Base-by-base conservation (phyloP, 1,140 invertebrate species). In the Aphidius gifuensis region DNA sequence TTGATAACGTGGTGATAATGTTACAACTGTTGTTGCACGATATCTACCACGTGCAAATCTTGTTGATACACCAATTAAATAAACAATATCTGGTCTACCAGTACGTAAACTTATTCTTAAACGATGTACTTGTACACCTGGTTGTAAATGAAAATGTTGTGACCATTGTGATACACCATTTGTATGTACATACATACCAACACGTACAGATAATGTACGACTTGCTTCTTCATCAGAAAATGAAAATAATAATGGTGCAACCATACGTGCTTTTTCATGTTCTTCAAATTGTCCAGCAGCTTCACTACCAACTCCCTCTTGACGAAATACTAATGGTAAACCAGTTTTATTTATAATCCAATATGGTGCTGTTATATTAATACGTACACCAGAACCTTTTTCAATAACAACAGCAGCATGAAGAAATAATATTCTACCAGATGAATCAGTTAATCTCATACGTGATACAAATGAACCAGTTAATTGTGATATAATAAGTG, bases 271-370 rank as follows among this genome's bases (percentile, higher is more conserved):
- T 54, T 90, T 84, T 82, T 99, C 97, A 73, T 99, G 93, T 76
- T 99, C 96, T 58, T 90, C 89, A 76, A 92, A 94, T 81, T 99
- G 97, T 8, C 96, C 97, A 4, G 96, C 92, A 56, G 92, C 88
- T 71, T 94, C 92, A 4, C 80, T 71, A 5, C 82, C 83, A 9
- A 86, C 86, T 7, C 92, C 93, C 76, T 97, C 94, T 81, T 98
- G 96, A 71, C 89, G 87, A 75, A 97, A 96, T 23, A 98, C 89
- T n/a, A 99, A 77, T 1, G 96, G 95, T 46, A 99, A 82, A 0
- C 96, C 96, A 11, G 93, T 94, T 77, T 92, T 92, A 77, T 99
- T 99, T 39, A 99, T 87, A 66, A 99, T 87, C 96, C 97, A 99
- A 80, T 92, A 97, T 1, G 91, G 90, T 23, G 93, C 91, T 63